Base-by-base conservation (phyloP, 2,797 vertebrate species). In the Cyprinella venusta region DNA sequence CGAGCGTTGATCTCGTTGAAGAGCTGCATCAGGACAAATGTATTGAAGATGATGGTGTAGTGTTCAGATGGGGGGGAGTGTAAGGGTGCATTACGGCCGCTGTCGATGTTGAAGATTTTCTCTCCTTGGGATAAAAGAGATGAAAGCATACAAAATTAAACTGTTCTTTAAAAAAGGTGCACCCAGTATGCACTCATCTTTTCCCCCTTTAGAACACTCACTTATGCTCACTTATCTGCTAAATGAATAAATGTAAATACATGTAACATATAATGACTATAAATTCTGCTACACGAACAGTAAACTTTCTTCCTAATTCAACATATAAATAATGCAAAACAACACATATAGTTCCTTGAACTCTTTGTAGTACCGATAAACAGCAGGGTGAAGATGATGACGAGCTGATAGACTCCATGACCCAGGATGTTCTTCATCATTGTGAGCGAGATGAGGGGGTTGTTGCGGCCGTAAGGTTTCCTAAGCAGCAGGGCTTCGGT, bases 371-470 rank as follows among this genome's bases (percentile, higher is more conserved):
- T 91, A 97, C 97, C 97, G 18, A 94, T 93, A 75, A 98, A 98
- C 59, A 98, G 93, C 87, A 98, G 91, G 2, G 95, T 97, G 91
- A 98, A 97, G 91, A 98, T 97, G 91, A 97, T 95, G 88, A 95
- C 89, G 77, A 98, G 96, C 92, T 98, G 97, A 92, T 98, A 98
- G 72, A 95, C 94, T 0, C 95, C 96, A 2, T 98, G 97, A 21
- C 97, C 97, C 79, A 97, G 90, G 85, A 98, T 97, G 86, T 97
- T 98, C 91, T 97, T 97, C 95, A 97, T 96, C 97, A 98, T 98
- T 89, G 97, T 97, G 84, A 96, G 95, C 0, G 97, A 97, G 91
- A 98, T 96, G 85, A 98, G 96, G 0, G 97, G 97, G 90, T 97
- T 96, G 94, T 97, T 95, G 38, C 97, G 94, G 74, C 97, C 97